Conservation (phyloP, 2,113 vertebrate genomes). For the Calidris pygmaea region DNA sequence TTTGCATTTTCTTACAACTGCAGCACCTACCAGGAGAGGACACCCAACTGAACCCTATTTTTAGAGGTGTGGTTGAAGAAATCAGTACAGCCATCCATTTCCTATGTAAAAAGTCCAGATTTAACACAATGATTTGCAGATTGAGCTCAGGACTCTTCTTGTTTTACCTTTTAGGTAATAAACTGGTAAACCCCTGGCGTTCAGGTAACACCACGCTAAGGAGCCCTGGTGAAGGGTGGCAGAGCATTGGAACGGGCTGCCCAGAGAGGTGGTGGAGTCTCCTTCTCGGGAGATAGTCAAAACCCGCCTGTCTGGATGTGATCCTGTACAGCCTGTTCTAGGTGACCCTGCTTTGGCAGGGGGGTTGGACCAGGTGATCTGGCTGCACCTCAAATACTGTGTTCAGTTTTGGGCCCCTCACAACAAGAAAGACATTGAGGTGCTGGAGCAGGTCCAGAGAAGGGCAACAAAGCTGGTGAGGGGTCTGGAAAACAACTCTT, state of each 20-base stretch:
- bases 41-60: not conserved
- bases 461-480: not conserved
- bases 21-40: not conserved
- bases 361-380: not conserved
- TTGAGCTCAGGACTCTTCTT: not conserved
- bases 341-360: not conserved
- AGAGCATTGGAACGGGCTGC: not conserved
- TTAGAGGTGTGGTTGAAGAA: not conserved
- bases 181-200: accelerated
- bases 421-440: not conserved
- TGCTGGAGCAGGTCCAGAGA: not conserved
- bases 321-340: not conserved
- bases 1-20: not conserved
- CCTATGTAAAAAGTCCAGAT: not conserved
- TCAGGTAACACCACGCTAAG: too few relatives aligned
- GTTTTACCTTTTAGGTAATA: not conserved
- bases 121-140: not conserved
- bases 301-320: not conserved
- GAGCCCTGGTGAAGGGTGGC: not conserved
- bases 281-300: not conserved
- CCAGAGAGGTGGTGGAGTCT: not conserved
- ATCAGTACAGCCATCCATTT: not conserved
- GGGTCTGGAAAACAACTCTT: not conserved
- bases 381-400: not conserved
- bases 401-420: not conserved